phyloP scores from a whole-genome alignment of 2,113 vertebrate species.

The Zosterops japonicus region DNA sequence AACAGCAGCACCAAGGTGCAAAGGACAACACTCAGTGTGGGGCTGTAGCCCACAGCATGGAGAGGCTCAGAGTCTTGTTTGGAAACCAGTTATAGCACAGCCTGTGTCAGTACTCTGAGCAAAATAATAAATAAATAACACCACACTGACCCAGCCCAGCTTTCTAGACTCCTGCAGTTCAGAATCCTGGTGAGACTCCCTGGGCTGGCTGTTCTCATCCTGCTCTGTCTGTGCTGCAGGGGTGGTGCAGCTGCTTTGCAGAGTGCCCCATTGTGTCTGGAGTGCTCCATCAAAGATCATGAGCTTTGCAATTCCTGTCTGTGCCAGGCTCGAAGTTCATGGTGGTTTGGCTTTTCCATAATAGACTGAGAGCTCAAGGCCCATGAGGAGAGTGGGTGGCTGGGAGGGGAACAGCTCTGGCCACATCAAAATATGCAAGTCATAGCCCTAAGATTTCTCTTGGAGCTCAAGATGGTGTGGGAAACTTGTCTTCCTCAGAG shows the following conservation, averaged over 20 bases:
- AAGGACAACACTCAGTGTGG: background rate
- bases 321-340: background rate
- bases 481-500: background rate
- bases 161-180: background rate
- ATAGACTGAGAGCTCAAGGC: background rate
- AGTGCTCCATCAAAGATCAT: background rate
- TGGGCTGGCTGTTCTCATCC: background rate
- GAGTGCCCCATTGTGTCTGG: background rate
- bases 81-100: background rate
- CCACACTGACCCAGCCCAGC: fast-evolving
- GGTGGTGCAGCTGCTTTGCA: background rate
- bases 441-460: background rate
- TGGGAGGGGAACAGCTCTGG: background rate
- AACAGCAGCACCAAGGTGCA: background rate
- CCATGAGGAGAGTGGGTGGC: background rate
- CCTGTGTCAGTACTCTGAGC: background rate
- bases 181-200: background rate
- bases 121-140: background rate
- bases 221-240: background rate
- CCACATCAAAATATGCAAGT: background rate
- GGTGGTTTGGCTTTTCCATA: background rate
- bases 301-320: background rate
- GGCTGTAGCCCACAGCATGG: background rate
- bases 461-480: background rate
- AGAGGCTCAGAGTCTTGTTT: background rate